Base-by-base conservation (phyloP, 1,140 invertebrate species). In the Mizuhopecten yessoensis region DNA sequence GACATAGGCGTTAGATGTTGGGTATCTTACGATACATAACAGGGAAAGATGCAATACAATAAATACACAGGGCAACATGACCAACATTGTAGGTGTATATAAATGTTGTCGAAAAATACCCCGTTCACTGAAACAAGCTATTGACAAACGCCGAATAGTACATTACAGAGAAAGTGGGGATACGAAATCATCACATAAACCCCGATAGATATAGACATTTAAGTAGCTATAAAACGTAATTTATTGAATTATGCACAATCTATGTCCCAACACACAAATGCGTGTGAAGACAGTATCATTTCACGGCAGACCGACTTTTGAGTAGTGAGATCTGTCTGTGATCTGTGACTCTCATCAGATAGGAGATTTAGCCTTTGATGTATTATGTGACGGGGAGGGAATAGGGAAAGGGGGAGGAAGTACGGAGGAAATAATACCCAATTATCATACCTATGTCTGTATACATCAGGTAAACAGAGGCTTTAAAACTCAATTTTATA, bases 221-320 rank as follows among this genome's bases (percentile, higher is more conserved):
- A 75, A 0, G 3, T 5, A n/a, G 57, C 3, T n/a, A 75, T 75
- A 75, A 75, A 75, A 75, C 29, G 57, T 75, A n/a, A 75, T 75
- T 75, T 75, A 75, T 75, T 3, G 57, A 75, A 75, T 75, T 29
- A 75, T 75, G 57, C 57, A 75, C 57, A 75, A 29, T 75, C 57
- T n/a, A 29, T 75, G 57, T 5, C 23, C 5, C 57, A 3, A n/a
- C 5, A 75, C n/a, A 75, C 57, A 45, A 45, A 17, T 75, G 29
- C 2, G 57, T 29, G n/a, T n/a, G n/a, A 75, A 75, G 57, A 75
- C 57, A 75, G n/a, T 29, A 29, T 75, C 57, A 75, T 29, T 75
- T 75, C 57, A 75, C 17, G n/a, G 20, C 57, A 75, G 57, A 75
- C 57, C n/a, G 57, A 75, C 57, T 75, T 75, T 75, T n/a, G 23